Evolutionary conservation across 2,888 invertebrate species (phyloP).

Genomic region (Scaptomyza cyrtandrae): DNA sequence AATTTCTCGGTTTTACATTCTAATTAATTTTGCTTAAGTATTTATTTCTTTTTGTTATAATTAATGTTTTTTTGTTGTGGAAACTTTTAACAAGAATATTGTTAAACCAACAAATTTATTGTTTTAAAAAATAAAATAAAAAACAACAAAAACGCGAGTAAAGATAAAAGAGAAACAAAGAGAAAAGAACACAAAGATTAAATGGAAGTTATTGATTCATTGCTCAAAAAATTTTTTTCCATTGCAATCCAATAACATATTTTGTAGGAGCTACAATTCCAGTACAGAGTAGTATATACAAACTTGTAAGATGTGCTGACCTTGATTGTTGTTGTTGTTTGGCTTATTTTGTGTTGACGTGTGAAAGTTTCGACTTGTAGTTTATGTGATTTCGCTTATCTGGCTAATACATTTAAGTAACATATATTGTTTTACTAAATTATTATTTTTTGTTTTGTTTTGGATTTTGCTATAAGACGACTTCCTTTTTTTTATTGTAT

Average conservation of each 20-base stretch:
- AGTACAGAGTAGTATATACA: neutral
- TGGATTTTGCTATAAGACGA: no score
- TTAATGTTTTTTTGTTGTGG: slow-evolving; percentile 26
- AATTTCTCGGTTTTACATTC: slow-evolving; percentile 57
- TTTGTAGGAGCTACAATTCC: neutral
- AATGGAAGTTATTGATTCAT: slow-evolving; percentile 9
- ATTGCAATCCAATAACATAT: neutral
- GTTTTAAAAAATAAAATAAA: slow-evolving; percentile 58
- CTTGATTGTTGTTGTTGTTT: neutral
- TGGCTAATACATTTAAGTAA: neutral
- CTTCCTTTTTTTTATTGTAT: no score
- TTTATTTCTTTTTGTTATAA: neutral
- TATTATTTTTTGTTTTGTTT: no score
- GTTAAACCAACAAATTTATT: slow-evolving; percentile 81
- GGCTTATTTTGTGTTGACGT: neutral
- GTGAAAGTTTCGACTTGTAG: neutral
- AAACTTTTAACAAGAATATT: slow-evolving; percentile 74
- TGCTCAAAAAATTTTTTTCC: slow-evolving; percentile 15
- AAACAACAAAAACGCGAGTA: slow-evolving; percentile 58
- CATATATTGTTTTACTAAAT: neutral
- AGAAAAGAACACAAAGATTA: slow-evolving; percentile 64
- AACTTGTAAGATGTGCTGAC: slow-evolving; percentile 1
- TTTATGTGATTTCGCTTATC: neutral
- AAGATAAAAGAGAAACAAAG: slow-evolving; percentile 45
- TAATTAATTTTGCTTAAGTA: slow-evolving; percentile 11